Evolutionary conservation across 2,888 invertebrate species (phyloP), one percentile per base, ranked within the genome.

Genomic region (Lomographa bimaculata): DNA sequence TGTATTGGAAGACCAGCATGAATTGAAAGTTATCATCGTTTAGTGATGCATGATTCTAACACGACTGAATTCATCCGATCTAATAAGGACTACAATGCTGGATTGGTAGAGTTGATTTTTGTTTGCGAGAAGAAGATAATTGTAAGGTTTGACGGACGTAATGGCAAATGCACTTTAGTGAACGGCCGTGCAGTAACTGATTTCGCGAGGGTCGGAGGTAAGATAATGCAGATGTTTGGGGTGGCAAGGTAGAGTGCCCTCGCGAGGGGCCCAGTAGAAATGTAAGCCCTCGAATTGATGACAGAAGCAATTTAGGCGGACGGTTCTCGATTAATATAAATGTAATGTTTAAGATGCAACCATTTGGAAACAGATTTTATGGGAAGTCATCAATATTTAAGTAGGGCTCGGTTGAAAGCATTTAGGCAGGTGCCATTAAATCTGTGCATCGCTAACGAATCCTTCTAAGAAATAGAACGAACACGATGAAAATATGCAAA

Each of bases 121-220:
- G 57, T 24, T 23, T 53, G 60, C 5, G 18, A 11, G 18, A 8
- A 21, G 20, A 43, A 60, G 63, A 66, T 78, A 70, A 77, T 76
- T 71, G 75, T 68, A 71, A 73, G 76, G 76, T 79, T 80, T 77
- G 83, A 81, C 69, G 73, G 68, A 65, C 59, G 67, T 68, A 72
- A 82, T 71, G 72, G 79, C 74, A 72, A 81, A 81, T 86, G 86
- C 86, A 86, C 83, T 86, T 83, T 80, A 76, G 77, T 71, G 80
- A 78, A 79, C 79, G 73, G 74, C 69, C 74, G 78, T 74, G 79
- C 79, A 75, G 76, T 71, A 72, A 79, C 71, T 73, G 82, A 81
- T 80, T 79, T 70, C 54, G 69, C 58, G 73, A 73, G 83, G 82
- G 81, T 69, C 59, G 68, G 65, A 85, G 83, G 84, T 84, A 82